phyloP scores from a whole-genome alignment of 2,888 invertebrate genomes.

The Tachina lurida region DNA sequence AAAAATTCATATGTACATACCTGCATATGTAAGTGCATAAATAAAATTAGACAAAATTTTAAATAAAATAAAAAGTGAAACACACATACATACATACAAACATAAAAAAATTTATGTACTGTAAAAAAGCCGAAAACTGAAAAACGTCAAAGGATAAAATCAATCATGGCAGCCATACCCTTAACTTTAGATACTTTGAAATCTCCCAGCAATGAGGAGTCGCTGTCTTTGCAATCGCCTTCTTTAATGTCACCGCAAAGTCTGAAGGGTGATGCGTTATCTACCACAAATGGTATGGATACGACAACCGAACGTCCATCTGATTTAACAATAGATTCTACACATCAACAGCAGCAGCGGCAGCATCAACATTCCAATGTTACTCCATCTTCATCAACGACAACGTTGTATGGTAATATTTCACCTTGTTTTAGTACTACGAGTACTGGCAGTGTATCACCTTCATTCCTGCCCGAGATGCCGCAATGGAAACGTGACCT shows the following conservation, averaged over 20 bases:
- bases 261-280: constrained; percentile 44
- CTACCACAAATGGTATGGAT: constrained; percentile 11
- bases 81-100: not conserved
- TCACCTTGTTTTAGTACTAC: constrained; percentile 61
- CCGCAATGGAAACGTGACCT: constrained; percentile 94
- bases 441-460: constrained; percentile 68
- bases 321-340: constrained; percentile 51
- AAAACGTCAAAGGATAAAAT: not conserved
- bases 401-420: constrained; percentile 51
- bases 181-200: constrained; percentile 62
- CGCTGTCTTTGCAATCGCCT: constrained; percentile 9
- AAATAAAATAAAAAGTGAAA: constrained; percentile 33
- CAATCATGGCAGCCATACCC: constrained; percentile 55
- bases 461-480: constrained; percentile 82
- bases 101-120: no score
- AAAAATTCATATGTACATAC: constrained; percentile 5
- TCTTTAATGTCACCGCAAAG: constrained; percentile 60
- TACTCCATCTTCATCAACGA: constrained; percentile 43
- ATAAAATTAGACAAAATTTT: constrained; percentile 13
- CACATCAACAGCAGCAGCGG: constrained; percentile 37
- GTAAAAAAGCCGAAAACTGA: not conserved
- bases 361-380: constrained; percentile 58
- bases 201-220: constrained; percentile 27
- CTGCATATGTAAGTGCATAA: not conserved
- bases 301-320: constrained; percentile 59